Conservation (phyloP, 2,888 invertebrate genomes). For the Melipona beecheii region DNA sequence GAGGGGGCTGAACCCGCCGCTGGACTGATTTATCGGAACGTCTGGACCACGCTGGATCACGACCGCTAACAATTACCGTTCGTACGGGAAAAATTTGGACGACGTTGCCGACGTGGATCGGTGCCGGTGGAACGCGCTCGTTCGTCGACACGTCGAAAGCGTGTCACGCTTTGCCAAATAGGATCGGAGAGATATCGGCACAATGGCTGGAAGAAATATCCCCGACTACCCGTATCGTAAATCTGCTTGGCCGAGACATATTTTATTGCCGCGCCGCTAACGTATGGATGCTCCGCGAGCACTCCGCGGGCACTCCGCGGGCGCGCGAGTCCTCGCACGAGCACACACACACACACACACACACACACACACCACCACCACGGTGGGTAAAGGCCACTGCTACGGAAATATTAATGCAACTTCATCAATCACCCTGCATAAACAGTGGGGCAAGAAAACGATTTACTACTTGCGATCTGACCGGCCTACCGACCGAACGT, state of each 20-base stretch:
- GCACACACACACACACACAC: constrained; percentile 6
- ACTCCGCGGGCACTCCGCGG: constrained; percentile 12
- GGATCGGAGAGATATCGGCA: constrained; percentile 48
- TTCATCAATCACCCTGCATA: constrained; percentile 73
- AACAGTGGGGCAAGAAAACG: constrained; percentile 67
- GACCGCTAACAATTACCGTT: constrained; percentile 67
- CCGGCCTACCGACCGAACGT: constrained; percentile 52
- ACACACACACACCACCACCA: neutral
- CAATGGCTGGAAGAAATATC: constrained; percentile 49
- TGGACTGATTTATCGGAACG: constrained; percentile 69
- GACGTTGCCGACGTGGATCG: too few relatives aligned
- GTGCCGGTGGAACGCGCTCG: neutral
- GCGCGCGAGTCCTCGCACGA: constrained; percentile 16
- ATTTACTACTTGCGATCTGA: constrained; percentile 63
- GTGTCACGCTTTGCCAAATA: constrained; percentile 24
- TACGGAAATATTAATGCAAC: constrained; percentile 73
- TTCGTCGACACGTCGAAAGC: constrained; percentile 15
- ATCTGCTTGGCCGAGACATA: constrained; percentile 67
- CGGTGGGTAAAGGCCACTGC: constrained; percentile 50
- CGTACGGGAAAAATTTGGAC: constrained; percentile 43
- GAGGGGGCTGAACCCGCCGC: constrained; percentile 53
- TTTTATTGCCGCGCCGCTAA: constrained; percentile 67
- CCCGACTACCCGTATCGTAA: constrained; percentile 55
- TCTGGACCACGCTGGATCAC: constrained; percentile 41
- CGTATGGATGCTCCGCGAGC: constrained; percentile 55